Conservation (phyloP, 2,888 invertebrate genomes). For the Oscheius sp. region DNA sequence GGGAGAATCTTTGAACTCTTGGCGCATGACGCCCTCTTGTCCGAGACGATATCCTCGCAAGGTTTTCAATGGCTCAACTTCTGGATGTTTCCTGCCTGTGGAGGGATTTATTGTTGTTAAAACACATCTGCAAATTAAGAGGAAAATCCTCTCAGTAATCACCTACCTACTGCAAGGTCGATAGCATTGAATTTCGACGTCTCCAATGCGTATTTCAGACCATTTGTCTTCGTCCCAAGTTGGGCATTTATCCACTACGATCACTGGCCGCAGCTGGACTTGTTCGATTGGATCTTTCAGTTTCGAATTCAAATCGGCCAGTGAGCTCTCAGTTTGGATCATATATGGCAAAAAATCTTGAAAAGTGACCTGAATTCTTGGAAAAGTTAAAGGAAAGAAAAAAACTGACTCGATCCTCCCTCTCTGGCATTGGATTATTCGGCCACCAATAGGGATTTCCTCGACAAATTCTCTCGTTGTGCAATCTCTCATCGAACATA, state of each 20-base stretch:
- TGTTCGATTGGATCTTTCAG: slow-evolving; percentile 40
- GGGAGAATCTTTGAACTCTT: background rate
- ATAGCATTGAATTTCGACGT: slow-evolving; percentile 58
- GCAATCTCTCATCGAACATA: slow-evolving; percentile 52
- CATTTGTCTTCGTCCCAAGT: slow-evolving; percentile 66
- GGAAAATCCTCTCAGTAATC: background rate
- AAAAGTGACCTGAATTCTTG: slow-evolving; percentile 33
- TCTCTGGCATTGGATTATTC: slow-evolving; percentile 49
- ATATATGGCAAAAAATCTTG: slow-evolving; percentile 57
- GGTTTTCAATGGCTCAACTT: slow-evolving; percentile 49
- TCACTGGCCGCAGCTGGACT: slow-evolving; percentile 61
- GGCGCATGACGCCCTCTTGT: background rate
- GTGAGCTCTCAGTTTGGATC: slow-evolving; percentile 57
- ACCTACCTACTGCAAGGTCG: slow-evolving; percentile 61
- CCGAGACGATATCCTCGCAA: slow-evolving; percentile 51
- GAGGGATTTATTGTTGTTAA: slow-evolving; percentile 49
- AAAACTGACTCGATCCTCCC: slow-evolving; percentile 51
- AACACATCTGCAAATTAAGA: slow-evolving; percentile 36
- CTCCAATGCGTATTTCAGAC: slow-evolving; percentile 60
- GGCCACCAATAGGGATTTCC: slow-evolving; percentile 47
- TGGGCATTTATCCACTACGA: slow-evolving; percentile 55
- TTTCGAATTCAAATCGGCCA: slow-evolving; percentile 54
- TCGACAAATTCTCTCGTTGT: slow-evolving; percentile 55
- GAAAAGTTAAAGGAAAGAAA: slow-evolving; percentile 31
- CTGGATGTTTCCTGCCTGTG: slow-evolving; percentile 41